Evolutionary conservation across 2,113 vertebrate species (phyloP).

Genomic region (Oncorhynchus mykiss): DNA sequence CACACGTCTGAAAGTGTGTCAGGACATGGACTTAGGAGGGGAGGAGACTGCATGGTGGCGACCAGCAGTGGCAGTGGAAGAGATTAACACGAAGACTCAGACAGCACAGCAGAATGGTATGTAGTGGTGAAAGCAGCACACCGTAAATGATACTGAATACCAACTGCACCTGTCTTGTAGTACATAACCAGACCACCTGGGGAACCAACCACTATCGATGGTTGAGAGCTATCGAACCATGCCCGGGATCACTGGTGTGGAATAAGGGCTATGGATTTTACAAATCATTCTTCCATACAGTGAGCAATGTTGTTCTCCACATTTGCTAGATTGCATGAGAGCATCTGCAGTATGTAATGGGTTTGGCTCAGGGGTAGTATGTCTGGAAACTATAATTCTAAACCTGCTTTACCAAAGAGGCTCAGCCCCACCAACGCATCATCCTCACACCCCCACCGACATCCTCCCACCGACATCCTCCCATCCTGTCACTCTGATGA

Average conservation of each 20-base stretch:
- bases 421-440: neutral
- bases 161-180: neutral
- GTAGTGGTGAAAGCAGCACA: neutral
- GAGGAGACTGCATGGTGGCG: neutral
- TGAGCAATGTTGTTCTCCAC: too few species aligned
- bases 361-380: neutral
- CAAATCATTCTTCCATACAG: neutral
- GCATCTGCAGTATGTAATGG: neutral
- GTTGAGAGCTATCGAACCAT: neutral
- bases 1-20: constrained; percentile 34
- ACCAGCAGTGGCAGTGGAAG: neutral
- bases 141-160: neutral
- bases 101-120: too few species aligned
- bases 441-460: neutral
- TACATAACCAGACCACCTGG: neutral
- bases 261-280: neutral
- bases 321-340: neutral
- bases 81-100: too few species aligned
- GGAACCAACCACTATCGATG: constrained; percentile 3
- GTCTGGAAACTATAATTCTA: neutral
- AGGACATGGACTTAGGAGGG: constrained; percentile 11
- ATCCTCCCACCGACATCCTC: too few species aligned
- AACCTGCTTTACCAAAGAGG: neutral
- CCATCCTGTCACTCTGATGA: too few species aligned
- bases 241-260: neutral